Percentiles rank a stretch among this genome's conserved stretches.
These are phyloP conservation scores for Knipowitschia caucasica DNA, from an alignment of 2,797 vertebrate genomes.

Conservation along the genomic window DNA sequence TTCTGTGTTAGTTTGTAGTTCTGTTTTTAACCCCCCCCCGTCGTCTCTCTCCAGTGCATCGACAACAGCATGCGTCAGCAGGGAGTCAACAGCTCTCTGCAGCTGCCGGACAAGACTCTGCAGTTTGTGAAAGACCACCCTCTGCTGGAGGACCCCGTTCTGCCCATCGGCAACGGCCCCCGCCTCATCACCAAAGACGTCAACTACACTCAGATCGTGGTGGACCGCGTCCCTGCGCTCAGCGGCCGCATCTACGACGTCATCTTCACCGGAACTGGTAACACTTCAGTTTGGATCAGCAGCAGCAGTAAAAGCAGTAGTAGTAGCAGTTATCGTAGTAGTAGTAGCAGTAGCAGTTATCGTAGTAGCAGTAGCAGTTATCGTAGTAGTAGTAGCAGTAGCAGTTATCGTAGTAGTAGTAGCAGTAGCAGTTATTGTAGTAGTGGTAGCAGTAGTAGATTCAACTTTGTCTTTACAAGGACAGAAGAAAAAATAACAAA, in stretches of 20 bases:
- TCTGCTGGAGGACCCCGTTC: conserved; percentile 90
- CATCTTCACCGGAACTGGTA: conserved; percentile 92
- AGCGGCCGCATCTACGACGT: conserved; percentile 85
- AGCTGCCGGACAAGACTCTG: conserved; percentile 91
- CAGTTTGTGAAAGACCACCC: conserved; percentile 97
- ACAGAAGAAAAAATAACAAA: too few relatives aligned
- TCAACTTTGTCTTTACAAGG: too few relatives aligned
- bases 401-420: too few relatives aligned
- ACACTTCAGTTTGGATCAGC: conserved; percentile 4
- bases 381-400: too few relatives aligned
- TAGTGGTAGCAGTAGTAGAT: too few relatives aligned
- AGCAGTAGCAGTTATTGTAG: too few relatives aligned
- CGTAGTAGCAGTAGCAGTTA: too few relatives aligned
- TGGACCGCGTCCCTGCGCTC: conserved; percentile 85
- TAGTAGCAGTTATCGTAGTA: too few relatives aligned
- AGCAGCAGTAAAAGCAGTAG: background rate
- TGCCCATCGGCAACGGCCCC: conserved; percentile 84
- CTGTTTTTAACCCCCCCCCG: background rate
- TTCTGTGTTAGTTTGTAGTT: background rate
- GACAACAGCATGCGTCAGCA: conserved; percentile 80
- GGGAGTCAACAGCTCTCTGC: conserved; percentile 86
- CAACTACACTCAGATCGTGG: conserved; percentile 93
- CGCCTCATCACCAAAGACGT: conserved; percentile 85
- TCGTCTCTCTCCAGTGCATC: conserved; percentile 81
- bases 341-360: too few relatives aligned